phyloP scores from a whole-genome alignment of 2,888 invertebrate genomes.

The Hyposoter dolosus region DNA sequence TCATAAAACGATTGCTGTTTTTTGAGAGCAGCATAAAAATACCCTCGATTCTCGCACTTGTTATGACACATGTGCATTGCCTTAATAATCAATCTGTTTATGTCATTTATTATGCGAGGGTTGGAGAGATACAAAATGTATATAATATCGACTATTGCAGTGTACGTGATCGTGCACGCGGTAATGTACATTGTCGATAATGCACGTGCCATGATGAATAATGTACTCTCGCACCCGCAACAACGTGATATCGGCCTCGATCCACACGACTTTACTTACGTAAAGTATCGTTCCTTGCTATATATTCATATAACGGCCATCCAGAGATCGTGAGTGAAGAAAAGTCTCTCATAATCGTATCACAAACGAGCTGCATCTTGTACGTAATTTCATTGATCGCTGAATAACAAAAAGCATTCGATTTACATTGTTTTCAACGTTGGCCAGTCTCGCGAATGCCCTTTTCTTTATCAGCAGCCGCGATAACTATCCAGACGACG shows the following conservation, averaged over 20 bases:
- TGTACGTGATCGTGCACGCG: slow-evolving; percentile 52
- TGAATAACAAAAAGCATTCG: not conserved
- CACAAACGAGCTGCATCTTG: slow-evolving; percentile 14
- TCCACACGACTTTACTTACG: slow-evolving; percentile 61
- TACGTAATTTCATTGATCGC: not conserved
- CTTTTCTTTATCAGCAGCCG: not conserved
- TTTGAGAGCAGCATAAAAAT: not conserved
- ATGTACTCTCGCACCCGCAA: slow-evolving; percentile 64
- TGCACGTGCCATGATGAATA: slow-evolving; percentile 69
- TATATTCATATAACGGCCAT: not conserved
- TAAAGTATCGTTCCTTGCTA: slow-evolving; percentile 50
- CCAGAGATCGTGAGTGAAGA: slow-evolving; percentile 41
- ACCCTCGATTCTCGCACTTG: slow-evolving; percentile 4
- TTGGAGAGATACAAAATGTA: slow-evolving; percentile 25
- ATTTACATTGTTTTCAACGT: not conserved
- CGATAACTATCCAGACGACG: slow-evolving; percentile 7
- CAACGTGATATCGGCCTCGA: slow-evolving; percentile 65
- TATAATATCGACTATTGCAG: slow-evolving; percentile 34
- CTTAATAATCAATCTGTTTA: slow-evolving; percentile 53
- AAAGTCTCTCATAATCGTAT: slow-evolving; percentile 15
- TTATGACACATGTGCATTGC: not conserved
- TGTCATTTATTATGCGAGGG: slow-evolving; percentile 52
- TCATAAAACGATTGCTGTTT: not conserved
- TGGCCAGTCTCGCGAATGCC: not conserved
- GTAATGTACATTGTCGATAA: slow-evolving; percentile 64